Conservation (phyloP, 1,140 invertebrate species). For the Pemphigus obesinymphae region DNA sequence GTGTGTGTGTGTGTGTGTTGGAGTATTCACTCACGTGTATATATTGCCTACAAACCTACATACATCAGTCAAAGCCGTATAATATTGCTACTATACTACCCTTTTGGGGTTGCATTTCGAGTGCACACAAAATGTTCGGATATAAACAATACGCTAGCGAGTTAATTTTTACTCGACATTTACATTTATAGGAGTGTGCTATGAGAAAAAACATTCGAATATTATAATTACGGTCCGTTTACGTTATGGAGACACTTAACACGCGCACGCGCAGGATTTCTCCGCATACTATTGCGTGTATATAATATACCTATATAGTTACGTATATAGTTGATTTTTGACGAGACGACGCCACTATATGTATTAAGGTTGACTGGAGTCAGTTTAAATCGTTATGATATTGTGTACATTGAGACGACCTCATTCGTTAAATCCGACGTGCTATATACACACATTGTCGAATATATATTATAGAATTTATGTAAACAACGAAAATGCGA, state of each 20-base stretch:
- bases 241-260: slow-evolving; percentile 9
- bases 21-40: neutral
- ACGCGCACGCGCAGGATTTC: neutral
- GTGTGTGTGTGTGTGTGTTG: neutral
- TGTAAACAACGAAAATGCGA: neutral
- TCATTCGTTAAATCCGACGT: neutral
- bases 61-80: no score
- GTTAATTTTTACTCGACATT: neutral
- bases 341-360: neutral
- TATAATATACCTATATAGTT: neutral
- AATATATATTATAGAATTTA: neutral
- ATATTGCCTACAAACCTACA: neutral
- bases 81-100: no score
- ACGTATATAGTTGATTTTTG: neutral
- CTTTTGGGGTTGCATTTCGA: slow-evolving; percentile 3
- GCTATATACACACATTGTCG: neutral
- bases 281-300: neutral
- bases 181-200: neutral
- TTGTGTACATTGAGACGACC: neutral
- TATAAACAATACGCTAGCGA: neutral
- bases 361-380: neutral
- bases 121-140: neutral
- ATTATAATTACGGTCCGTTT: slow-evolving; percentile 4
- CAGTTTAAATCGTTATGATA: neutral
- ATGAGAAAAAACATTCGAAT: slow-evolving; percentile 25